Percentiles rank a stretch among this genome's conserved stretches.
These are phyloP conservation scores for Ornithorhynchus anatinus DNA, from an alignment of 2,113 vertebrate species.

Conservation along the genomic window DNA sequence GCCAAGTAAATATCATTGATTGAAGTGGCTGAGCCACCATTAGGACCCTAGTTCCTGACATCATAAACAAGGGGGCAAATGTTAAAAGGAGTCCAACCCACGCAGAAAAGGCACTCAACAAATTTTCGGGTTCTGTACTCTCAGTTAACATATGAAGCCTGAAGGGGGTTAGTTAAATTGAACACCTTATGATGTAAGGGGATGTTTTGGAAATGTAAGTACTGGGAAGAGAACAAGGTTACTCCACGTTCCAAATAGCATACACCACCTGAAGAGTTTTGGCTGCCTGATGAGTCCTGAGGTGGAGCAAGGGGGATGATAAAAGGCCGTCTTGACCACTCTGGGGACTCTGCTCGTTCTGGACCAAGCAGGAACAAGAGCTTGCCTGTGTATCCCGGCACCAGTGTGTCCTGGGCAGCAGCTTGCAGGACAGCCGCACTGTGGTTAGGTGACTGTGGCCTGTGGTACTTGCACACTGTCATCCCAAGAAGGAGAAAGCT, in stretches of 20 bases:
- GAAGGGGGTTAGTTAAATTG: background rate
- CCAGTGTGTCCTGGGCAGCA: too few relatives aligned
- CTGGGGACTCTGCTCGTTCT: too few relatives aligned
- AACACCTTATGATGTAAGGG: background rate
- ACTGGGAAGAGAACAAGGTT: constrained; percentile 1
- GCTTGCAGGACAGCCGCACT: background rate
- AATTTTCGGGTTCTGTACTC: background rate
- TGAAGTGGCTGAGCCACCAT: too few relatives aligned
- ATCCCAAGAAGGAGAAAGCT: background rate
- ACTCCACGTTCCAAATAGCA: background rate
- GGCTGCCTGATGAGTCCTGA: background rate
- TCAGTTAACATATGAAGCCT: background rate
- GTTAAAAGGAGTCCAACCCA: too few relatives aligned
- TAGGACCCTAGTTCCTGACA: too few relatives aligned
- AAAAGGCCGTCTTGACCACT: background rate
- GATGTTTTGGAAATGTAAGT: constrained; percentile 2
- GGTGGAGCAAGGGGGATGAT: background rate
- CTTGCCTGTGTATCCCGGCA: too few relatives aligned
- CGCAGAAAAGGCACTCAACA: background rate
- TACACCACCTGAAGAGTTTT: background rate
- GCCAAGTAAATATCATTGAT: too few relatives aligned
- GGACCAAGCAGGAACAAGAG: too few relatives aligned
- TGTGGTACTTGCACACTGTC: background rate
- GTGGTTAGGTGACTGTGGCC: background rate
- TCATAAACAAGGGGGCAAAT: too few relatives aligned